phyloP scores from a whole-genome alignment of 1,140 invertebrate species.

The Scaptomyza pallida region DNA sequence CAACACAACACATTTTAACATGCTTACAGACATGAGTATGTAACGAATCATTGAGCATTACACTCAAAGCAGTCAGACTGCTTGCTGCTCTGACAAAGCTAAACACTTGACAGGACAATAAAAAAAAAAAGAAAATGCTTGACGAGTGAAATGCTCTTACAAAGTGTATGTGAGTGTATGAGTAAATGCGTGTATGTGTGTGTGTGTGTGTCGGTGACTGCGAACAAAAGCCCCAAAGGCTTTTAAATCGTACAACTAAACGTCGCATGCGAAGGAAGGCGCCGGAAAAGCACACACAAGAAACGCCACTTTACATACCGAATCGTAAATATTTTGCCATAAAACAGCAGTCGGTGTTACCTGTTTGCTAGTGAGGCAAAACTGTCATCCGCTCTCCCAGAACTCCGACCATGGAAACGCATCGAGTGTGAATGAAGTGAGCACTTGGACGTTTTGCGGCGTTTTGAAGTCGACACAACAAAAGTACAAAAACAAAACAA shows the following conservation, averaged over 20 bases:
- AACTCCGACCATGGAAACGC: constrained; percentile 46
- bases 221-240: constrained; percentile 64
- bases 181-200: background rate
- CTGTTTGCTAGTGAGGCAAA: constrained; percentile 28
- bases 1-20: constrained; percentile 11
- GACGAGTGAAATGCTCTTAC: constrained; percentile 25
- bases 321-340: constrained; percentile 82
- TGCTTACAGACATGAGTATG: background rate
- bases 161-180: constrained; percentile 5
- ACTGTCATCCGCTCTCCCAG: constrained; percentile 7
- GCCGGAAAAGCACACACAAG: constrained; percentile 75
- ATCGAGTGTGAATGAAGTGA: constrained; percentile 81
- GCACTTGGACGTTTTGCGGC: constrained; percentile 74
- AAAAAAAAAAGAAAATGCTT: constrained; percentile 60
- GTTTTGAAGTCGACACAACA: constrained; percentile 63
- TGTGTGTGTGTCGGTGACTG: constrained; percentile 7
- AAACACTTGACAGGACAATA: constrained; percentile 58
- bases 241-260: constrained; percentile 64
- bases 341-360: constrained; percentile 59
- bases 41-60: constrained; percentile 39
- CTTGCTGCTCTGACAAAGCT: too few relatives aligned
- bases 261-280: constrained; percentile 45
- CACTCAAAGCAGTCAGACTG: constrained; percentile 16
- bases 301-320: constrained; percentile 79
- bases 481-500: constrained; percentile 7